A percentile compares a stretch with the other conserved stretches of the same genome.
Conservation (phyloP, 2,888 invertebrate genomes). For the Plemyria rubiginata region DNA sequence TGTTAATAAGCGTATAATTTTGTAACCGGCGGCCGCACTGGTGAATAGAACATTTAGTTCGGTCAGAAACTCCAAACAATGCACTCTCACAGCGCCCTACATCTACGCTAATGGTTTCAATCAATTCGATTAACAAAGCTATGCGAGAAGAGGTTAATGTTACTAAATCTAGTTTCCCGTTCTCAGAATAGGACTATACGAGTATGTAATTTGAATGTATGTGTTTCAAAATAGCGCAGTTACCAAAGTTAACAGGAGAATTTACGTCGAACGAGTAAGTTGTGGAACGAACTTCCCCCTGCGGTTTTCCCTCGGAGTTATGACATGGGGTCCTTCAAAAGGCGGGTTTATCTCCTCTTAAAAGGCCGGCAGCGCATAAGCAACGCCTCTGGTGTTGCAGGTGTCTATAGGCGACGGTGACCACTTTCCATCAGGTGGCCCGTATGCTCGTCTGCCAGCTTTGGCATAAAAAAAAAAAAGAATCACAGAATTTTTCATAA, state of each 20-base stretch:
- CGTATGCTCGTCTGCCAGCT: too few species aligned
- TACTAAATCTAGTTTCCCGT: slow-evolving; percentile 44
- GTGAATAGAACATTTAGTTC: slow-evolving; percentile 5
- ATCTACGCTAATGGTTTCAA: slow-evolving; percentile 59
- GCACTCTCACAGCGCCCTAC: slow-evolving; percentile 46
- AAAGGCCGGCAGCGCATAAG: too few species aligned
- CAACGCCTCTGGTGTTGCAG: too few species aligned
- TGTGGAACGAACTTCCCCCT: too few species aligned
- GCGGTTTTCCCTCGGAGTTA: too few species aligned
- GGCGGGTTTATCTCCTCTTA: too few species aligned
- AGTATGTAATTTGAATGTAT: slow-evolving; percentile 11
- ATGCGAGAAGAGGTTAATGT: slow-evolving; percentile 46
- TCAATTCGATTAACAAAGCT: slow-evolving; percentile 54
- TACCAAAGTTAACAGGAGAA: background rate
- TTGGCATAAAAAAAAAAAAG: too few species aligned
- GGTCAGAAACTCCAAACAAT: slow-evolving; percentile 38
- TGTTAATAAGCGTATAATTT: background rate
- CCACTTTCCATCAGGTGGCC: too few species aligned
- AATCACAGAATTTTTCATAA: too few species aligned
- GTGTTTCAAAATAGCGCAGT: slow-evolving; percentile 19
- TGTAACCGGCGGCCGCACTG: background rate
- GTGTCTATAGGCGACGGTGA: too few species aligned
- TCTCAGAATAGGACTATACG: slow-evolving; percentile 23
- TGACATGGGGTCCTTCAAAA: too few species aligned
- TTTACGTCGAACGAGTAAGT: too few species aligned